Evolutionary conservation across 2,888 invertebrate species (phyloP), one percentile per base, ranked within the genome.

Genomic region (Opisthograptis luteolata): DNA sequence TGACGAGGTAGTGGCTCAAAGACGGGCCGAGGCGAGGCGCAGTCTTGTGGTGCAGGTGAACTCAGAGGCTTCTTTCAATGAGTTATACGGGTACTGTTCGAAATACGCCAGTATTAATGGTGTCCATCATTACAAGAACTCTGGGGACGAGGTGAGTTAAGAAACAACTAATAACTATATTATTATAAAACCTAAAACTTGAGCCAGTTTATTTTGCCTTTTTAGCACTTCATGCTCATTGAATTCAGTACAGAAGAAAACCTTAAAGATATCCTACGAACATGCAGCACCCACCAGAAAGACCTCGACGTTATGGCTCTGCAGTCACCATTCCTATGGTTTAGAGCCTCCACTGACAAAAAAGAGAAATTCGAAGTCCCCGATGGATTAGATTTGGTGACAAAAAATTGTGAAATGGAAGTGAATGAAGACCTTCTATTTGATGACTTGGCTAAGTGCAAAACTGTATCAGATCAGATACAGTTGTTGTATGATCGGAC

Each of bases 41-140:
- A 95, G 95, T 80, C 86, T 96, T 44, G 81, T 96, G 20, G 93
- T 97, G 3, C 96, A 96, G 86, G 94, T 96, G 1, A 93, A 94
- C 66, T 95, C 95, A 0, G 92, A 93, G 42, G 91, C 93, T 35
- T 95, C 95, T 0, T 93, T 92, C 66, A 78, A 77, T 34, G 94
- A 96, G 79, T 82, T 96, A 41, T 91, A 93, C 73, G 84, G 91
- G 2, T 95, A 95, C 72, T 96, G 96, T 77, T 91, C 91, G 15
- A 84, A 92, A 60, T 93, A 94, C 80, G 95, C 95, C 5, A 79
- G 73, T 4, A 87, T 97, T 36, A 86, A 92, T 55, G 91, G 89
- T 45, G 92, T 95, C 69, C 92, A 94, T 67, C 95, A 95, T 74
- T 96, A 94, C 65, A 81, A 79, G 59, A 85, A 84, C 58, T 73